These are phyloP conservation scores for Porites evermanni DNA, from an alignment of 92 coral and sea anemone species.

Conservation along the genomic window DNA sequence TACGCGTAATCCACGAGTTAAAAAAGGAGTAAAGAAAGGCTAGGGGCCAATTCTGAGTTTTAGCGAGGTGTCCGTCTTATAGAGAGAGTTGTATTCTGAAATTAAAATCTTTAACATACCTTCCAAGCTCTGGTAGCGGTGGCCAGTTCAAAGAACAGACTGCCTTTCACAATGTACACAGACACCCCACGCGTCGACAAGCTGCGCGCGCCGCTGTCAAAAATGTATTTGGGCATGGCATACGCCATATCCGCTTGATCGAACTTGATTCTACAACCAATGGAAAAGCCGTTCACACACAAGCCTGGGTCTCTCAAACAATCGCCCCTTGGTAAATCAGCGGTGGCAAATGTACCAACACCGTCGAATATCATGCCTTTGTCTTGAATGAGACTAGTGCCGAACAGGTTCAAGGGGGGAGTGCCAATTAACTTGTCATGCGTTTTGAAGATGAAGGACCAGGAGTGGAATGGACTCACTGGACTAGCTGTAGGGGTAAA, in stretches of 20 bases:
- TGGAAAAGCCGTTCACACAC: conserved; percentile 80
- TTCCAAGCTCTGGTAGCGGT: conserved; percentile 77
- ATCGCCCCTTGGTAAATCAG: conserved; percentile 56
- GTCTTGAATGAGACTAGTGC: conserved; percentile 42
- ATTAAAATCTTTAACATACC: conserved; percentile 46
- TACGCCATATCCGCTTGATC: conserved; percentile 58
- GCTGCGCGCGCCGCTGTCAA: conserved; percentile 92
- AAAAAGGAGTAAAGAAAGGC: too few species aligned
- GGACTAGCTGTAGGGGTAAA: conserved; percentile 68
- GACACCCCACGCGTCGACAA: conserved; percentile 81
- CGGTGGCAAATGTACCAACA: conserved; percentile 66
- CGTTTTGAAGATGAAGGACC: conserved; percentile 61
- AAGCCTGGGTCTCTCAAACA: conserved; percentile 79
- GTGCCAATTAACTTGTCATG: conserved; percentile 66
- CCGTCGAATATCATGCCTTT: conserved; percentile 88
- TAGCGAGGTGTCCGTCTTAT: too few species aligned
- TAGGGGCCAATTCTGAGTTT: too few species aligned
- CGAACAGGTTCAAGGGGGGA: conserved; percentile 62
- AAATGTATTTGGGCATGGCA: conserved; percentile 70
- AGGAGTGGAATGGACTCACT: conserved; percentile 69
- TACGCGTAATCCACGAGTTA: too few species aligned
- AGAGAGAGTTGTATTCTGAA: background rate
- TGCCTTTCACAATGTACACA: conserved; percentile 76
- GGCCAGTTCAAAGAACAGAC: conserved; percentile 71
- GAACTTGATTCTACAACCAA: conserved; percentile 80